phyloP scores from a whole-genome alignment of 2,113 vertebrate genomes.

The Martes martes region DNA sequence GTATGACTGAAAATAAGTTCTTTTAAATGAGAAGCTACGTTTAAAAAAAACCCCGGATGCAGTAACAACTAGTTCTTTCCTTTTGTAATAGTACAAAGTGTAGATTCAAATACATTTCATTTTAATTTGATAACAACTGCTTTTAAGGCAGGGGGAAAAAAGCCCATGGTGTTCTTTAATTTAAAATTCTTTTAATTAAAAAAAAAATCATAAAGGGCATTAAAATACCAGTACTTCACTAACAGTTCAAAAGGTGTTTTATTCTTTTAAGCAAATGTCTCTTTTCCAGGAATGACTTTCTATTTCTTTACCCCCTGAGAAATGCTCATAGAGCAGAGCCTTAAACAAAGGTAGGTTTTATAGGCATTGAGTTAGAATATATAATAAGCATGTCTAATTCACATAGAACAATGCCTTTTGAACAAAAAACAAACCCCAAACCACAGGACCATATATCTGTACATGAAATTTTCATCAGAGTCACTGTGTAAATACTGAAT shows the following conservation, averaged over 20 bases:
- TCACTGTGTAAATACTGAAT: background rate
- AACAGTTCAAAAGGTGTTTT: constrained; percentile 28
- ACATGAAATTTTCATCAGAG: background rate
- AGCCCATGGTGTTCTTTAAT: background rate
- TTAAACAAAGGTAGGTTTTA: constrained; percentile 34
- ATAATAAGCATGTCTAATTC: constrained; percentile 19
- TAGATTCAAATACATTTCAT: constrained; percentile 13
- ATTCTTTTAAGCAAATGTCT: background rate
- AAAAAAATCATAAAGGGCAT: background rate
- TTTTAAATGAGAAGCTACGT: background rate
- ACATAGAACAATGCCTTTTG: constrained; percentile 10
- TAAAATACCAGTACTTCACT: background rate
- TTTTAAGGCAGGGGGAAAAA: background rate
- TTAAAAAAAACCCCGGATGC: background rate
- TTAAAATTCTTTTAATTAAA: background rate
- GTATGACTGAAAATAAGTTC: background rate
- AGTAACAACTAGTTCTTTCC: background rate
- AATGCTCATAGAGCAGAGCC: background rate
- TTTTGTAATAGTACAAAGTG: background rate
- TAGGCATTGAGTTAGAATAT: background rate
- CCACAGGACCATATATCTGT: background rate
- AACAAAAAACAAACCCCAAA: background rate
- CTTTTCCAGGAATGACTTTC: background rate
- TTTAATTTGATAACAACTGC: constrained; percentile 12
- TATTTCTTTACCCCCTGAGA: background rate